These are phyloP conservation scores for Drosophila lini DNA, from an alignment of 1,140 invertebrate species.

Conservation along the genomic window DNA sequence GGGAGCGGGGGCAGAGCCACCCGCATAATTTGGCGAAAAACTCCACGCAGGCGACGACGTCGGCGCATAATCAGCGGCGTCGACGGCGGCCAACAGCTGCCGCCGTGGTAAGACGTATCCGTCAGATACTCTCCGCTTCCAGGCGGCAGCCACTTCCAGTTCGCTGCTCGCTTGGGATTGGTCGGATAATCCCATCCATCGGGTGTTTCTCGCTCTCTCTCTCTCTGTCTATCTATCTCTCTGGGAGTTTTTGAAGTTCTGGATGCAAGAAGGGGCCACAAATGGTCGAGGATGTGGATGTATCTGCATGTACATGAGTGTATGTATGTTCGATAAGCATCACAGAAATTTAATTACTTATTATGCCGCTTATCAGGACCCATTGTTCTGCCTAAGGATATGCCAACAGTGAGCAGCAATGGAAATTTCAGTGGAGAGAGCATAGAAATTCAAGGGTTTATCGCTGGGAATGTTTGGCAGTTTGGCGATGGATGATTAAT, in stretches of 20 bases:
- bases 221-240: background rate
- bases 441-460: conserved; percentile 41
- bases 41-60: conserved; percentile 68
- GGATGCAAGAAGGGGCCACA: background rate
- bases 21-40: conserved; percentile 79
- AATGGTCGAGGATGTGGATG: conserved; percentile 9
- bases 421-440: conserved; percentile 16
- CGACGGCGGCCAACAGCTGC: conserved; percentile 52
- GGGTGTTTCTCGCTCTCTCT: background rate
- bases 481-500: conserved; percentile 33
- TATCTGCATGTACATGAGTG: background rate
- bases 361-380: conserved; percentile 65
- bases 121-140: conserved; percentile 57
- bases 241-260: conserved; percentile 44
- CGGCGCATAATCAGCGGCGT: conserved; percentile 68
- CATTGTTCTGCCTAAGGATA: conserved; percentile 41
- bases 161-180: conserved; percentile 47
- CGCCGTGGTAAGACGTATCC: conserved; percentile 52
- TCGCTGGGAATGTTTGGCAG: conserved; percentile 26
- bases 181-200: conserved; percentile 66
- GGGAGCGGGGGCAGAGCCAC: conserved; percentile 51
- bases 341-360: conserved; percentile 70
- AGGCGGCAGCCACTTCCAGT: conserved; percentile 52
- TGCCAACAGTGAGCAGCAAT: conserved; percentile 14
- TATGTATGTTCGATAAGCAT: conserved; percentile 54